Percentiles rank a stretch among this genome's conserved stretches.
phyloP scores from a whole-genome alignment of 2,797 vertebrate genomes.

The Tragopan temminckii region DNA sequence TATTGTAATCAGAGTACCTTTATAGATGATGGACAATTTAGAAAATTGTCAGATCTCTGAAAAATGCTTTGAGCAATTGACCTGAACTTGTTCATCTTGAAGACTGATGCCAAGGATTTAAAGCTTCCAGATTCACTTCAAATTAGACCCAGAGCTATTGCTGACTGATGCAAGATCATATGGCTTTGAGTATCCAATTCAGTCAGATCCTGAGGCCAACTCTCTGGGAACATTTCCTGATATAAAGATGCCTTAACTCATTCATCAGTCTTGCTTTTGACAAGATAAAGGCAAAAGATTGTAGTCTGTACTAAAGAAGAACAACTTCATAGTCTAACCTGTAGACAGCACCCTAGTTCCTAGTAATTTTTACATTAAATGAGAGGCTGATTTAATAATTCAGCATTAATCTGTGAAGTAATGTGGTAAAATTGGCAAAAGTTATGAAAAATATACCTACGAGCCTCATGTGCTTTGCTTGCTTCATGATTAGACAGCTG shows the following conservation, averaged over 20 bases:
- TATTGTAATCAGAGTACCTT: conserved; percentile 37
- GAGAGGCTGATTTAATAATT: background rate
- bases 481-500: background rate
- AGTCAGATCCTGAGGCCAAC: conserved; percentile 38
- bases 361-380: background rate
- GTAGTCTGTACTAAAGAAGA: background rate
- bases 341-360: background rate
- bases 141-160: conserved; percentile 36
- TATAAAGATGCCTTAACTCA: conserved; percentile 46
- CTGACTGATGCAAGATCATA: conserved; percentile 43
- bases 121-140: conserved; percentile 51
- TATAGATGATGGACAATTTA: conserved; percentile 71
- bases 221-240: conserved; percentile 36
- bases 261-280: conserved; percentile 49
- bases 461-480: background rate
- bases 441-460: background rate
- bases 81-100: conserved; percentile 45
- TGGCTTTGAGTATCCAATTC: conserved; percentile 50
- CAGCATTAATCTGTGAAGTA: background rate
- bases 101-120: conserved; percentile 64
- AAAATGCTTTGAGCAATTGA: conserved; percentile 65
- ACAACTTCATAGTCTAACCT: background rate
- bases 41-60: conserved; percentile 65
- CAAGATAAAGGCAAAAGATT: conserved; percentile 21
- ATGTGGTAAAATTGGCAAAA: background rate